phyloP scores from a whole-genome alignment of 2,888 invertebrate species.

The Drosophila parthenogenetica region DNA sequence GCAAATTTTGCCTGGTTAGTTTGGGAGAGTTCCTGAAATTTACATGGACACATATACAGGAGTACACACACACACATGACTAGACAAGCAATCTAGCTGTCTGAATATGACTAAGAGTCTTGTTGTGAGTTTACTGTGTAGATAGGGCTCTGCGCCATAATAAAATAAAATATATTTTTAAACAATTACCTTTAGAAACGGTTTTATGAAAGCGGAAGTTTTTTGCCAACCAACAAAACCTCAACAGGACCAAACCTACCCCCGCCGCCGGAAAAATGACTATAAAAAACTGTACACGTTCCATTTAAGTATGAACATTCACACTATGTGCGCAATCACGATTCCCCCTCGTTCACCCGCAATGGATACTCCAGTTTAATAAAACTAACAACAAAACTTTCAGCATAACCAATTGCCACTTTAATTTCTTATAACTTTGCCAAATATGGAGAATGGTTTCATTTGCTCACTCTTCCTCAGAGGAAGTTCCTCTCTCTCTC shows the following conservation, averaged over 20 bases:
- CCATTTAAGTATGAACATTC: slow-evolving; percentile 9
- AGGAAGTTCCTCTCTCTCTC: too few relatives aligned
- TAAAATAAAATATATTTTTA: slow-evolving; percentile 76
- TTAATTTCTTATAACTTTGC: not conserved
- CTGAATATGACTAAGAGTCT: slow-evolving; percentile 31
- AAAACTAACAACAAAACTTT: slow-evolving; percentile 1
- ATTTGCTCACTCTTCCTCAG: not conserved
- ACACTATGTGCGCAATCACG: slow-evolving; percentile 33
- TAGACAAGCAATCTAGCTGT: slow-evolving; percentile 60
- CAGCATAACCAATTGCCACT: slow-evolving; percentile 3
- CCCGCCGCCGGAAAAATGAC: not conserved
- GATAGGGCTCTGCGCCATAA: slow-evolving; percentile 60
- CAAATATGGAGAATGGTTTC: not conserved
- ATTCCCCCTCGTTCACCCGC: slow-evolving; percentile 8
- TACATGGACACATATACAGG: slow-evolving; percentile 60
- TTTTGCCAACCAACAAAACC: slow-evolving; percentile 47
- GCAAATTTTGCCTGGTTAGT: slow-evolving; percentile 77
- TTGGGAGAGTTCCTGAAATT: slow-evolving; percentile 65
- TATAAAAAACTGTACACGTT: slow-evolving; percentile 24
- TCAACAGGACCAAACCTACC: slow-evolving; percentile 20
- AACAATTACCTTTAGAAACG: slow-evolving; percentile 74
- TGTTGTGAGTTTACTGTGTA: slow-evolving; percentile 16
- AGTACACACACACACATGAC: slow-evolving; percentile 38
- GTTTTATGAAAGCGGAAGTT: slow-evolving; percentile 71
- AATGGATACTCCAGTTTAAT: slow-evolving; percentile 6